phyloP scores from a whole-genome alignment of 2,888 invertebrate species.

The Hipparchia semele region DNA sequence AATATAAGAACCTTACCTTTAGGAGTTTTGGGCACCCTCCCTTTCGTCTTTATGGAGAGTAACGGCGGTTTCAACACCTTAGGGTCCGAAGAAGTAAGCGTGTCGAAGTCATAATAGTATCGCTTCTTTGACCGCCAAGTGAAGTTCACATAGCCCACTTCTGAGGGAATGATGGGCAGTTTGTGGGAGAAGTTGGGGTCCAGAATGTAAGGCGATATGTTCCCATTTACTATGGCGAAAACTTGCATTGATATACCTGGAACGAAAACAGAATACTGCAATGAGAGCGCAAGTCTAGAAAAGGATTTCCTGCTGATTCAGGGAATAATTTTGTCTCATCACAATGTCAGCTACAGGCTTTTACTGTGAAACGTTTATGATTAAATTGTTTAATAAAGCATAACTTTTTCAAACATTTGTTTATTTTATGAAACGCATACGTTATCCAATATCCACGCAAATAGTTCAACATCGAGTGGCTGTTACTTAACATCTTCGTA shows the following conservation, averaged over 20 bases:
- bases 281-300: no score
- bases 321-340: no score
- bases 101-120: conserved; percentile 94
- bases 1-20: conserved; percentile 84
- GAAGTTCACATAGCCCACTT: conserved; percentile 95
- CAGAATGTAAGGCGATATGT: conserved; percentile 92
- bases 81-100: conserved; percentile 92
- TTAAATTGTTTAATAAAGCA: no score
- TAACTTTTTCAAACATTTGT: no score
- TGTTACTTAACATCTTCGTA: neutral
- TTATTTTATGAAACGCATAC: no score
- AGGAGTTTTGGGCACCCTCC: conserved; percentile 92
- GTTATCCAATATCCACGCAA: no score
- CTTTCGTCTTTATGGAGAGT: conserved; percentile 92
- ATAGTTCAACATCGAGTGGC: no score
- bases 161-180: conserved; percentile 95
- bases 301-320: no score
- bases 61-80: conserved; percentile 93
- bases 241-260: conserved; percentile 93
- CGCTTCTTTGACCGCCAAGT: conserved; percentile 95
- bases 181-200: conserved; percentile 96
- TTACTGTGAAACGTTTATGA: no score
- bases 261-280: conserved; percentile 38
- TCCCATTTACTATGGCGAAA: conserved; percentile 94
- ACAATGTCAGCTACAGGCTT: no score